Base-by-base conservation (phyloP, 37 sponge, comb jelly and placozoan species). In the Chondrilla cf. caribensis region DNA sequence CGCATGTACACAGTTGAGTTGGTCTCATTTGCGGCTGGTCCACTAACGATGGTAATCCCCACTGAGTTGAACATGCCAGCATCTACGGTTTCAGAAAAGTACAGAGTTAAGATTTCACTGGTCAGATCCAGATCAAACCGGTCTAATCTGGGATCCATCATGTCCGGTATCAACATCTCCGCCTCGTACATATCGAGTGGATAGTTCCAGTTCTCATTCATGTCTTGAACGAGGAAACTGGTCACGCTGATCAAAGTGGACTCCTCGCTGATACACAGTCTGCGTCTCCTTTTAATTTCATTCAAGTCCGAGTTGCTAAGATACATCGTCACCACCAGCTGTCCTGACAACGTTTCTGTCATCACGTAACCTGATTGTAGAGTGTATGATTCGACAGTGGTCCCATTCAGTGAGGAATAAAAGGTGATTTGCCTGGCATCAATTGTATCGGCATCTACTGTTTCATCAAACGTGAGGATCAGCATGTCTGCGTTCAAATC, bases 381-480 rank as follows among this genome's bases (percentile, higher is more conserved):
- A 37, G 70, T 75, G 55, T 88, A 94, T 24, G 18, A 80, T 78
- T 87, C 84, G 2, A 82, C 77, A 3, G 54, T 19, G 36, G 84
- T 84, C 14, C 28, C 54, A 38, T 37, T 40, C 14, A 36, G 22
- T 14, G n/a, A 2, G 29, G 76, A 54, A 60, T 82, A 83, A 17
- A 96, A 80, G 0, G 87, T 86, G 18, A 96, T 85, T 71, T 90
- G 59, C 11, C 39, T 58, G 18, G 83, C 73, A 65, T 86, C 66
- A 17, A 93, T 77, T 0, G 89, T 70, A 42, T 79, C 84, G 0
- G 96, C 38, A 54, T 93, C 83, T 19, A 96, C 91, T 39, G 91
- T 90, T 84, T 96, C 96, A 81, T 93, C 90, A 86, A 96, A 96
- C 11, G 93, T 93, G 0, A 96, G 79, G 9, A 58, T 88, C 29